These are phyloP conservation scores for Pholis gunnellus DNA, from an alignment of 2,113 vertebrate genomes.

Conservation along the genomic window DNA sequence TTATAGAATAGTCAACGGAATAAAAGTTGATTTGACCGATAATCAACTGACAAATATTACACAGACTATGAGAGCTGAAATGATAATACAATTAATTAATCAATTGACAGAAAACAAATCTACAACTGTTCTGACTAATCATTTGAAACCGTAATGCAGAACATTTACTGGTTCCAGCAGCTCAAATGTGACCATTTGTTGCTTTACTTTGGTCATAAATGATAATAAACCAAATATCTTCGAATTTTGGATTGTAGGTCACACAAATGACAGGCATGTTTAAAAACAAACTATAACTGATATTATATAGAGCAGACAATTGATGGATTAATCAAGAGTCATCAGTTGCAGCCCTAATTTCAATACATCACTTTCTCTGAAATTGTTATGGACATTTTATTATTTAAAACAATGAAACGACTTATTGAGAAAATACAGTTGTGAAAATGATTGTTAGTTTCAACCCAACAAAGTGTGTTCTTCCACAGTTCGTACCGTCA, in stretches of 20 bases:
- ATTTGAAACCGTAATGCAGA: not conserved
- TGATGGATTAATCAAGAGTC: not conserved
- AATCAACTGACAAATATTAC: not conserved
- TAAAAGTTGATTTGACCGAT: not conserved
- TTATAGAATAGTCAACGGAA: not conserved
- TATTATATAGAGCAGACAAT: not conserved
- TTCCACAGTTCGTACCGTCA: constrained; percentile 89
- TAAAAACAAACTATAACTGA: too few species aligned
- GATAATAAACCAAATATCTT: not conserved
- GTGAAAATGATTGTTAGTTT: not conserved
- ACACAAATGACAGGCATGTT: not conserved
- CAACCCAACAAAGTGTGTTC: not conserved
- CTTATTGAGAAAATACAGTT: not conserved
- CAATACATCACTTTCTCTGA: too few species aligned
- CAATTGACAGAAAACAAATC: not conserved
- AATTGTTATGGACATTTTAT: too few species aligned
- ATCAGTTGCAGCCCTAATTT: not conserved
- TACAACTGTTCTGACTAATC: not conserved
- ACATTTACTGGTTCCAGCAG: not conserved
- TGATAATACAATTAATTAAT: not conserved
- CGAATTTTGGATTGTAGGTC: not conserved
- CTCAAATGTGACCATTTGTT: not conserved
- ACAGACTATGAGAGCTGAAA: not conserved
- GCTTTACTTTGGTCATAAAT: not conserved
- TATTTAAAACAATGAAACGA: not conserved